Conservation (phyloP, 1,140 invertebrate genomes). For the Eurosta solidaginis region DNA sequence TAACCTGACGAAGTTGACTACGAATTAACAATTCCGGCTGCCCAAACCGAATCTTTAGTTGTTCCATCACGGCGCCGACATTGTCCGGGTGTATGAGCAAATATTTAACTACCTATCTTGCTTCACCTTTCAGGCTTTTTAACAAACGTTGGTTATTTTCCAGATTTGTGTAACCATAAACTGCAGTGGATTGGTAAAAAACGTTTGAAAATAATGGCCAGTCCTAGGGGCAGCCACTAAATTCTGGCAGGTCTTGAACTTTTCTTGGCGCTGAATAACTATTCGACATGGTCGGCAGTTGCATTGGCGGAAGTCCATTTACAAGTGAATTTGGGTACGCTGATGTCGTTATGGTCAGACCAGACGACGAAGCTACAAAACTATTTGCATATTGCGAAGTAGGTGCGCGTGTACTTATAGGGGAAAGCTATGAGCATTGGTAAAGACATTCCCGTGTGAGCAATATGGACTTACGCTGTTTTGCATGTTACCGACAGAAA, state of each 20-base stretch:
- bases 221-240: background rate
- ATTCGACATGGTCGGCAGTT: too few species aligned
- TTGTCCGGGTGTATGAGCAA: slow-evolving; percentile 20
- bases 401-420: too few species aligned
- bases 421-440: too few species aligned
- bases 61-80: slow-evolving; percentile 19
- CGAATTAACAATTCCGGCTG: slow-evolving; percentile 17
- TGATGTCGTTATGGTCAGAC: too few species aligned
- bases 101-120: background rate
- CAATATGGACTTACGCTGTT: background rate
- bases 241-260: slow-evolving; percentile 29
- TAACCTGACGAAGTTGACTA: slow-evolving; percentile 21
- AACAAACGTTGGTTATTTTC: slow-evolving; percentile 7
- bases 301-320: too few species aligned
- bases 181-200: background rate
- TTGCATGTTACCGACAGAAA: background rate
- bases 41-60: slow-evolving; percentile 19
- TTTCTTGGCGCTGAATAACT: background rate
- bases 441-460: too few species aligned
- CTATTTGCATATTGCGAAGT: too few species aligned
- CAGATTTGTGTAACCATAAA: background rate
- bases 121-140: slow-evolving; percentile 15
- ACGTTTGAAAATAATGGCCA: slow-evolving; percentile 24
- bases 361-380: too few species aligned
- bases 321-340: too few species aligned